Conservation (phyloP, 1,140 invertebrate species). For the Armadillidium nasatum region DNA sequence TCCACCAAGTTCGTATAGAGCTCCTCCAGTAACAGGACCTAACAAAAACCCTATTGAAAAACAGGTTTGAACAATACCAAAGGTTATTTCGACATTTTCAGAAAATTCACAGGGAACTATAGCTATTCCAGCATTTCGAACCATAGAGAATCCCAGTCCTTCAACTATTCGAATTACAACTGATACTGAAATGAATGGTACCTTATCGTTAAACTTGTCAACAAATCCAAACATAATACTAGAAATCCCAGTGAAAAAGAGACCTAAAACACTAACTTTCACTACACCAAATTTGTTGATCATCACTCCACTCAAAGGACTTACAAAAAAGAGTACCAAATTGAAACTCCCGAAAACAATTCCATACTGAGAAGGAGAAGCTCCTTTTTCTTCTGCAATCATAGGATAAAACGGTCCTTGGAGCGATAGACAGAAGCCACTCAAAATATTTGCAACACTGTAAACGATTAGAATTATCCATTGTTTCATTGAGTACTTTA, state of each 20-base stretch:
- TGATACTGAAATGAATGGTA: slow-evolving; percentile 11
- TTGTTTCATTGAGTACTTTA: slow-evolving; percentile 18
- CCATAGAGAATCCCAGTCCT: slow-evolving; percentile 16
- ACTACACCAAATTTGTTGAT: slow-evolving; percentile 17
- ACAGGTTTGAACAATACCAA: slow-evolving; percentile 14
- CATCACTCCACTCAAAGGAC: slow-evolving; percentile 5
- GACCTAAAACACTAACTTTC: slow-evolving; percentile 3
- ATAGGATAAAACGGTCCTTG: slow-evolving; percentile 28
- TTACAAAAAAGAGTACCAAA: slow-evolving; percentile 22
- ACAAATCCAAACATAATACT: slow-evolving; percentile 24
- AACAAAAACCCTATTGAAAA: slow-evolving; percentile 29
- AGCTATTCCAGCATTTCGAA: slow-evolving; percentile 6
- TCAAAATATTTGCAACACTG: slow-evolving; percentile 13
- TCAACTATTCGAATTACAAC: slow-evolving; percentile 18
- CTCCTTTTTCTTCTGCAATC: slow-evolving; percentile 23
- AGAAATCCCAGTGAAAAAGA: slow-evolving; percentile 14
- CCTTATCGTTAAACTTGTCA: neutral
- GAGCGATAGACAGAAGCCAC: slow-evolving; percentile 8
- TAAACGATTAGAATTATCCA: slow-evolving; percentile 13
- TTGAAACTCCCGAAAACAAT: slow-evolving; percentile 20
- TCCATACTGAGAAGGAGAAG: slow-evolving; percentile 18
- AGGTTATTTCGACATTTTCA: slow-evolving; percentile 16
- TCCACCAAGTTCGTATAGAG: slow-evolving; percentile 47
- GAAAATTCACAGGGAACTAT: slow-evolving; percentile 25
- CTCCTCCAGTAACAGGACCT: slow-evolving; percentile 46